Base-by-base conservation (phyloP, 2,888 invertebrate genomes). In the Plagodis dolabraria region DNA sequence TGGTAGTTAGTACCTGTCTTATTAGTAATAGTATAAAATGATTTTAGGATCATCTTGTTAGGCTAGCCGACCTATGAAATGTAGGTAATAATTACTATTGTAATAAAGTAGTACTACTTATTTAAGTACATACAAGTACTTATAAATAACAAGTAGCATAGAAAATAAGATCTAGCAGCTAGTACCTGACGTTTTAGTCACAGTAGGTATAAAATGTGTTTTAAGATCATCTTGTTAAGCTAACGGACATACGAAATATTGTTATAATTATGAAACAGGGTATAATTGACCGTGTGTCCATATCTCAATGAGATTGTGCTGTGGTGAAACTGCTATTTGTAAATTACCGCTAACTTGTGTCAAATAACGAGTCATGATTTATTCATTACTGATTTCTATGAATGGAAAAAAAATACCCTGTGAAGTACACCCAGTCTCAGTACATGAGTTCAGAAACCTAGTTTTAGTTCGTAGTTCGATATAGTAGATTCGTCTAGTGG, bases 341-440 rank as follows among this genome's bases (percentile, higher is more conserved):
- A 12, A 60, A 60, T 55, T 52, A 47, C 36, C 46, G 36, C 44
- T 47, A 36, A 56, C 47, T 36, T 60, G 50, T 53, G 52, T 47
- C 12, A 58, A 48, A 46, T 49, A 47, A 51, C 55, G 63, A 58
- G 45, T 56, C 60, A 64, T 68, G 68, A 65, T 61, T 63, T 64
- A 62, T 68, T 63, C 51, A 64, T 64, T 61, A 55, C 9, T 10
- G 40, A 48, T 45, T 51, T 52, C 42, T 48, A 58, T 61, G 63
- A 64, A 64, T 61, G 64, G 58, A 56, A 60, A 45, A 10, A 60
- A 45, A 10, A 53, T 48, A 38, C 12, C 8, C 12, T 10, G 42
- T 36, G 36, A 36, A 36, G 36, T 36, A 1, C 7, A 36, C 42
- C 7, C 9, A 42, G 10, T 42, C 9, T 42, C 38, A 5, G 38